These are phyloP conservation scores for Mixornis gularis DNA, from an alignment of 2,113 vertebrate species.

Conservation along the genomic window DNA sequence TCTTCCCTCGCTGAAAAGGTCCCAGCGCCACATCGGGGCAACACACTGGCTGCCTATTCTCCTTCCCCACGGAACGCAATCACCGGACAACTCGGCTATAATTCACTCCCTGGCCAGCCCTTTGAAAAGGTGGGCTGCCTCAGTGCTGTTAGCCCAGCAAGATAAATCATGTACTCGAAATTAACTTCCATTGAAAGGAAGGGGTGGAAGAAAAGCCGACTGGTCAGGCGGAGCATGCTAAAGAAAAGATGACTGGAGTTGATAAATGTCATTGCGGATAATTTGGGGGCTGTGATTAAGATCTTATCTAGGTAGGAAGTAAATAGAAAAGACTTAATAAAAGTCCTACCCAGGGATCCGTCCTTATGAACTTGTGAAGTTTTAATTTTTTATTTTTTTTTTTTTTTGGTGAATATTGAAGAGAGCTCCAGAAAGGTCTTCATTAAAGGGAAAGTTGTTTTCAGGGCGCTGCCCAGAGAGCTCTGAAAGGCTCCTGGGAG, in stretches of 20 bases:
- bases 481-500: conserved; percentile 45
- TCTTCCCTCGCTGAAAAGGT: conserved; percentile 78
- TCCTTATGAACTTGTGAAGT: conserved; percentile 57
- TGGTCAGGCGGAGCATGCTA: conserved; percentile 71
- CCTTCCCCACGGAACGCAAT: conserved; percentile 87
- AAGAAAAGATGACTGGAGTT: conserved; percentile 77
- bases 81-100: conserved; percentile 88
- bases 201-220: conserved; percentile 74
- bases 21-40: conserved; percentile 78
- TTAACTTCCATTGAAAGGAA: conserved; percentile 88
- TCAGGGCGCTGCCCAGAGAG: conserved; percentile 61
- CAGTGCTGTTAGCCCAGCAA: conserved; percentile 76
- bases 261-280: conserved; percentile 84
- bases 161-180: conserved; percentile 89
- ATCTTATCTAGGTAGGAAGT: conserved; percentile 88
- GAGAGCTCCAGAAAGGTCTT: conserved; percentile 45
- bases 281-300: conserved; percentile 87
- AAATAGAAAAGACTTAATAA: conserved; percentile 80
- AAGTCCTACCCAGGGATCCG: conserved; percentile 68
- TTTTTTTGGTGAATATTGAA: neutral
- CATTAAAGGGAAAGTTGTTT: conserved; percentile 63
- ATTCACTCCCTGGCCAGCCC: conserved; percentile 82
- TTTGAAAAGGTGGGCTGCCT: conserved; percentile 86
- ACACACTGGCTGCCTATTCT: conserved; percentile 84
- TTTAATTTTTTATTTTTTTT: conserved; percentile 6